Conservation (phyloP, 2,888 invertebrate genomes). For the Anarsia innoxiella region DNA sequence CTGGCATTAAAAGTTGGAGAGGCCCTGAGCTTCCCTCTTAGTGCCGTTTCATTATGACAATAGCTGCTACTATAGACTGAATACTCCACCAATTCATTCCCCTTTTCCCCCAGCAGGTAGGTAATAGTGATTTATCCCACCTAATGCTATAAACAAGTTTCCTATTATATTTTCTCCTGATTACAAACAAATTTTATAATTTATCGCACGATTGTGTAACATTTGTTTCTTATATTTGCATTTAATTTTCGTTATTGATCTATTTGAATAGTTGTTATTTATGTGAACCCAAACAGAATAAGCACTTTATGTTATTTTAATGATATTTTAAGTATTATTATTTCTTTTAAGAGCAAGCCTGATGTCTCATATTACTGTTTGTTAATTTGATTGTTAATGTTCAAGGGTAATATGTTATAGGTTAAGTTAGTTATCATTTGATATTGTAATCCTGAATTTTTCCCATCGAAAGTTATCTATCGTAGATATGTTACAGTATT, state of each 20-base stretch:
- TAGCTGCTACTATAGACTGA: slow-evolving; percentile 37
- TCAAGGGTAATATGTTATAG: slow-evolving; percentile 32
- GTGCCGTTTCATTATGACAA: slow-evolving; percentile 26
- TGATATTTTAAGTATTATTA: slow-evolving; percentile 40
- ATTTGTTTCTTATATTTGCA: slow-evolving; percentile 35
- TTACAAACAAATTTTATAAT: slow-evolving; percentile 32
- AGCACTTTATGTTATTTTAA: slow-evolving; percentile 36
- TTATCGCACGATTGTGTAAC: slow-evolving; percentile 46
- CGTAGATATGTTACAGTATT: slow-evolving; percentile 45
- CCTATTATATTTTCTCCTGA: slow-evolving; percentile 27
- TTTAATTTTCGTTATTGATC: slow-evolving; percentile 36
- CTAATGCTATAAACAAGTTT: slow-evolving; percentile 39
- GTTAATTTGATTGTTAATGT: slow-evolving; percentile 34
- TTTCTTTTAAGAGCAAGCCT: slow-evolving; percentile 33
- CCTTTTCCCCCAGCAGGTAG: slow-evolving; percentile 37
- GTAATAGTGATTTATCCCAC: slow-evolving; percentile 54
- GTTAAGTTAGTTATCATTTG: slow-evolving; percentile 31
- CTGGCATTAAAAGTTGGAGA: slow-evolving; percentile 9
- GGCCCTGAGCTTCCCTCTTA: neutral
- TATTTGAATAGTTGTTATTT: slow-evolving; percentile 34
- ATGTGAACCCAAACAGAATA: slow-evolving; percentile 30
- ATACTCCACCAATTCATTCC: slow-evolving; percentile 42
- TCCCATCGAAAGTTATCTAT: slow-evolving; percentile 26
- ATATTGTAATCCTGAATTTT: slow-evolving; percentile 24
- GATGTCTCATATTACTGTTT: slow-evolving; percentile 38